These are phyloP conservation scores for Danio kyathit DNA, from an alignment of 2,797 vertebrate genomes.

Conservation along the genomic window DNA sequence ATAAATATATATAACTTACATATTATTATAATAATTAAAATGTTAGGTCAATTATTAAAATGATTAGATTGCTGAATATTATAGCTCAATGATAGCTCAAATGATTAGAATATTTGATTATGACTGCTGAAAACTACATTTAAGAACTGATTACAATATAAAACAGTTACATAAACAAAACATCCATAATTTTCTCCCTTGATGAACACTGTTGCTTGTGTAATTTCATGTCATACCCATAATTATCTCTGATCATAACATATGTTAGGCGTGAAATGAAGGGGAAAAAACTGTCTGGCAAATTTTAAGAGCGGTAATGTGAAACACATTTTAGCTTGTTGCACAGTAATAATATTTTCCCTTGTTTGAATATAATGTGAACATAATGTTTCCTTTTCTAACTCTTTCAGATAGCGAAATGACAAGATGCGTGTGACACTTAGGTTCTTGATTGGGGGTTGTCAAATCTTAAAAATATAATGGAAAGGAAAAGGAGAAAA, in stretches of 20 bases:
- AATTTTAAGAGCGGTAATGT: neutral
- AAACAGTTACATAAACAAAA: too few species aligned
- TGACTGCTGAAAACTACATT: too few species aligned
- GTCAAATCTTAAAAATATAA: neutral
- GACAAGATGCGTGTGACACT: neutral
- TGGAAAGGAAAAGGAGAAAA: neutral
- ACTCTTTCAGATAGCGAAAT: neutral
- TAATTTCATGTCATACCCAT: neutral
- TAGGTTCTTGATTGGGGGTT: neutral
- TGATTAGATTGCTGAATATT: too few species aligned
- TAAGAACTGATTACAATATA: too few species aligned
- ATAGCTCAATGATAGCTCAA: too few species aligned
- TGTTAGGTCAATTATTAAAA: too few species aligned
- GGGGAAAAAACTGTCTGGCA: neutral
- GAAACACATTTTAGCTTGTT: constrained; percentile 3
- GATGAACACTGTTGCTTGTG: neutral
- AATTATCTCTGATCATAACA: neutral
- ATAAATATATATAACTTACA: too few species aligned
- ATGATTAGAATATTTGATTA: too few species aligned
- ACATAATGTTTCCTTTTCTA: neutral
- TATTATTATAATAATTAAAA: too few species aligned
- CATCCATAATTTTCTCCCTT: neutral
- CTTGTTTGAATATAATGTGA: constrained; percentile 17
- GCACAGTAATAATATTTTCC: constrained; percentile 7
- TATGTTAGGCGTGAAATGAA: constrained; percentile 5